phyloP scores from a whole-genome alignment of 2,113 vertebrate genomes.

The Pseudorasbora parva region DNA sequence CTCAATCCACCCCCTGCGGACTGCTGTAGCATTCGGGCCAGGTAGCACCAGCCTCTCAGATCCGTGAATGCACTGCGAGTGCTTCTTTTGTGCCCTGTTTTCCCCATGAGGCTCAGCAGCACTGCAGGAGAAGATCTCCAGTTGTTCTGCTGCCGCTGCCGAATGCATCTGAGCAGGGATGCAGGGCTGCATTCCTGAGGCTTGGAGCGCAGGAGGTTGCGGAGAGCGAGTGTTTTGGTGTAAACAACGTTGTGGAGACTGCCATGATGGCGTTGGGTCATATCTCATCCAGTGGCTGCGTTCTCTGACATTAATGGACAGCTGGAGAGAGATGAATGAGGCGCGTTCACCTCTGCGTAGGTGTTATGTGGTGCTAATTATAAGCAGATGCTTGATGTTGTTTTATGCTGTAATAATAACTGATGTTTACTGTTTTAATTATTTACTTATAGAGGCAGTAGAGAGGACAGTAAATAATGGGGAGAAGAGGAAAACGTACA shows the following conservation, averaged over 20 bases:
- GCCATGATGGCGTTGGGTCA: conserved; percentile 39
- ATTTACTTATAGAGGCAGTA: background rate
- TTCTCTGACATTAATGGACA: conserved; percentile 42
- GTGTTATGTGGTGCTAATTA: conserved; percentile 23
- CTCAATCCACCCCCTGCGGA: conserved; percentile 47
- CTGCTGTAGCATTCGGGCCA: conserved; percentile 8
- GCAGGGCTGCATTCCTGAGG: conserved; percentile 56
- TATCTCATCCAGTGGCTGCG: conserved; percentile 40
- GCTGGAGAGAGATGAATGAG: conserved; percentile 23
- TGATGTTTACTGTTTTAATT: background rate
- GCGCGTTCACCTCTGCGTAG: background rate
- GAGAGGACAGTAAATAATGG: background rate
- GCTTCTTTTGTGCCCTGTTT: conserved; percentile 23
- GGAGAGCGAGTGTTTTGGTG: conserved; percentile 54
- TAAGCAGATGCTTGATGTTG: background rate
- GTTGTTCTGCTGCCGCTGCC: background rate
- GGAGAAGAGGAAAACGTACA: background rate
- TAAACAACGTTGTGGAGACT: conserved; percentile 52
- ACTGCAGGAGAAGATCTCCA: conserved; percentile 20
- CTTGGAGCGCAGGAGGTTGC: conserved; percentile 46
- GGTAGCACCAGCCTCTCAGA: conserved; percentile 34
- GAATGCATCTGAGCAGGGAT: conserved; percentile 26
- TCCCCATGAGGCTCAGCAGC: conserved; percentile 21
- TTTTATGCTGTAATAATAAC: background rate
- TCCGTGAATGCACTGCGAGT: conserved; percentile 24